Percentiles rank a stretch among this genome's conserved stretches.
phyloP scores from a whole-genome alignment of 92 coral and sea anemone species.

The Anthopleura xanthogrammica region DNA sequence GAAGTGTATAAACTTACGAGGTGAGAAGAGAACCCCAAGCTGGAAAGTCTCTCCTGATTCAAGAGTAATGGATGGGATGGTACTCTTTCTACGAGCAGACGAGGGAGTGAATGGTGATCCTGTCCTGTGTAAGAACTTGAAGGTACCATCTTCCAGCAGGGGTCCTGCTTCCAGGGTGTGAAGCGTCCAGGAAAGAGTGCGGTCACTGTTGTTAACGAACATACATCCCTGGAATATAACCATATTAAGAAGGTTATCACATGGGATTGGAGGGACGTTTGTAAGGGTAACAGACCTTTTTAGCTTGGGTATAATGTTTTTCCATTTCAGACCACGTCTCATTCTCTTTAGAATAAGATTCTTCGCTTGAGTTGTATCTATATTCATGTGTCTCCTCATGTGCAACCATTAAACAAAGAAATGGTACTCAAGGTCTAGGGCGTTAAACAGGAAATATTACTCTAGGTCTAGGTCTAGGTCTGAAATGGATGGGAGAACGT shows the following conservation, averaged over 20 bases:
- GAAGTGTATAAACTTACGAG: constrained; percentile 35
- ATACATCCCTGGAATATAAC: constrained; percentile 74
- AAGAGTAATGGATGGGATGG: constrained; percentile 73
- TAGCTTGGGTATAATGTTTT: too few species aligned
- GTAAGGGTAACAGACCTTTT: background rate
- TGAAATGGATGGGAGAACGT: too few species aligned
- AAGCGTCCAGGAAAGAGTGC: constrained; percentile 79
- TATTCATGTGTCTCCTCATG: too few species aligned
- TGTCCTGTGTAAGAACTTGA: constrained; percentile 90
- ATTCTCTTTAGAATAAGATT: too few species aligned
- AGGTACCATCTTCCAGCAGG: constrained; percentile 85
- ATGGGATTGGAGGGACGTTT: background rate
- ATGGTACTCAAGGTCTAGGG: too few species aligned
- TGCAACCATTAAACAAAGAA: too few species aligned
- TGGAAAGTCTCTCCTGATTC: constrained; percentile 94
- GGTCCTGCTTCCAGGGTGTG: constrained; percentile 72
- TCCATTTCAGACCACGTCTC: too few species aligned
- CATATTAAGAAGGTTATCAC: background rate
- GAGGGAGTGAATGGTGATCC: constrained; percentile 90
- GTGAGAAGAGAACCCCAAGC: constrained; percentile 90
- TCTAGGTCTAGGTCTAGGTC: too few species aligned
- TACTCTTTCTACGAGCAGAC: constrained; percentile 65
- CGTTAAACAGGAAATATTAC: too few species aligned
- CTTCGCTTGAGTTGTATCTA: too few species aligned
- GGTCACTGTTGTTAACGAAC: constrained; percentile 95